Evolutionary conservation across 2,888 invertebrate species (phyloP).

Genomic region (Pandemis heparana): DNA sequence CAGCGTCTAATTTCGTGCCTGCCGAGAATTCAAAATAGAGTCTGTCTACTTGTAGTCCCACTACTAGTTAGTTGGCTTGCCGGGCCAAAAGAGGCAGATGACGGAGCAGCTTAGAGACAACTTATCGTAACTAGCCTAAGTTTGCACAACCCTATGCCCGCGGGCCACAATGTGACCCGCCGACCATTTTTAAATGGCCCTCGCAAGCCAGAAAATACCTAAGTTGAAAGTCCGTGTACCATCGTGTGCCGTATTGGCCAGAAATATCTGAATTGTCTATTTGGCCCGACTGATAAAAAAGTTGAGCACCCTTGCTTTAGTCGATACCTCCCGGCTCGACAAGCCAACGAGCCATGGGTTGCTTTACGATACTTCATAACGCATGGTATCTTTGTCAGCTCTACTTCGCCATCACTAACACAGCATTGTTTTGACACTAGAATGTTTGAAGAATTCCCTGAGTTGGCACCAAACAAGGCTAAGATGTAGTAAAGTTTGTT

Average conservation of each 20-base stretch:
- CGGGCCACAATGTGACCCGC: too few species aligned
- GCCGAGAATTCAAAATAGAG: neutral
- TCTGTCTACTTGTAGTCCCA: neutral
- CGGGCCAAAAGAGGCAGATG: neutral
- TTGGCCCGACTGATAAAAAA: too few species aligned
- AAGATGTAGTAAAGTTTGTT: constrained; percentile 66
- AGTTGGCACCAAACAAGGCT: constrained; percentile 79
- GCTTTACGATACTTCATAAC: neutral
- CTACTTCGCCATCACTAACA: constrained; percentile 67
- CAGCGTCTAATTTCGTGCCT: neutral
- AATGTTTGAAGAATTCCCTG: constrained; percentile 84
- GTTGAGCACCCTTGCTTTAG: too few species aligned
- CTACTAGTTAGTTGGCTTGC: neutral
- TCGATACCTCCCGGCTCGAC: neutral
- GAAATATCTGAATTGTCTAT: too few species aligned
- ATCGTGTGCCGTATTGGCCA: too few species aligned
- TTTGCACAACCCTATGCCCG: too few species aligned
- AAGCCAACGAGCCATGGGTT: neutral
- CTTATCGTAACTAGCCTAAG: too few species aligned
- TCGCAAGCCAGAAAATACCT: too few species aligned
- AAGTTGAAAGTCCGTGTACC: too few species aligned
- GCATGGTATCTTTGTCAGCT: constrained; percentile 21
- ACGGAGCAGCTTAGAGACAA: neutral
- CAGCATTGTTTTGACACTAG: constrained; percentile 76
- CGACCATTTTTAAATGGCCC: too few species aligned